Evolutionary conservation across 2,888 invertebrate genomes (phyloP).

Genomic region (Polymixis lichenea): DNA sequence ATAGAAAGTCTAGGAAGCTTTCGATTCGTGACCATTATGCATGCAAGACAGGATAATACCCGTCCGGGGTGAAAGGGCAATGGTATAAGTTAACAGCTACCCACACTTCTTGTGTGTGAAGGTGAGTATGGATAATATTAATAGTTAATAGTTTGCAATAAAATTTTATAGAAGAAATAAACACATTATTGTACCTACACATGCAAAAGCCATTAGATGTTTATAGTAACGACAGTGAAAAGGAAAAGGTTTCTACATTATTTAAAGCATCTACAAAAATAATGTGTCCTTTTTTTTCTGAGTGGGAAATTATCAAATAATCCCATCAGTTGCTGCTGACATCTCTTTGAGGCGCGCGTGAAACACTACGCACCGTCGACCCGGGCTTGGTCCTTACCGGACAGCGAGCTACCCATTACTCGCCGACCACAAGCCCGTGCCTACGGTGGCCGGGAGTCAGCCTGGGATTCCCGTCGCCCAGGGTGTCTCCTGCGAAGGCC

Average conservation of each 20-base stretch:
- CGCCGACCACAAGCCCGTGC: no score
- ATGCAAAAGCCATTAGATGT: not conserved
- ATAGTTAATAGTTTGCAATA: constrained; percentile 10
- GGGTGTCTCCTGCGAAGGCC: no score
- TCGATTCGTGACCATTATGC: constrained; percentile 73
- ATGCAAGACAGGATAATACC: constrained; percentile 69
- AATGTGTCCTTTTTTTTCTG: no score
- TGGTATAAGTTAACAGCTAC: constrained; percentile 44
- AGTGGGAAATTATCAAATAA: no score
- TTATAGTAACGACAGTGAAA: not conserved
- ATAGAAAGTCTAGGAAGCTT: constrained; percentile 75
- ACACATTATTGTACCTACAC: not conserved
- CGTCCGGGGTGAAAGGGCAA: constrained; percentile 69
- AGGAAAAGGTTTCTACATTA: not conserved
- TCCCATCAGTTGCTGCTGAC: no score
- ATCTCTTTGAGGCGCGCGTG: no score
- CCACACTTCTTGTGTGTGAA: constrained; percentile 20
- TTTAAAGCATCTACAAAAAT: not conserved
- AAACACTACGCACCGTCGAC: no score
- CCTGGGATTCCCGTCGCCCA: no score
- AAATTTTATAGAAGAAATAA: constrained; percentile 12
- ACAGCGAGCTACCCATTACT: no score
- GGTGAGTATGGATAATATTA: constrained; percentile 8
- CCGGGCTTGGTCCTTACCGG: no score
- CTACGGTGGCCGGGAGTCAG: no score